phyloP scores from a whole-genome alignment of 2,888 invertebrate species.

The Chalcosyrphus nemorum region DNA sequence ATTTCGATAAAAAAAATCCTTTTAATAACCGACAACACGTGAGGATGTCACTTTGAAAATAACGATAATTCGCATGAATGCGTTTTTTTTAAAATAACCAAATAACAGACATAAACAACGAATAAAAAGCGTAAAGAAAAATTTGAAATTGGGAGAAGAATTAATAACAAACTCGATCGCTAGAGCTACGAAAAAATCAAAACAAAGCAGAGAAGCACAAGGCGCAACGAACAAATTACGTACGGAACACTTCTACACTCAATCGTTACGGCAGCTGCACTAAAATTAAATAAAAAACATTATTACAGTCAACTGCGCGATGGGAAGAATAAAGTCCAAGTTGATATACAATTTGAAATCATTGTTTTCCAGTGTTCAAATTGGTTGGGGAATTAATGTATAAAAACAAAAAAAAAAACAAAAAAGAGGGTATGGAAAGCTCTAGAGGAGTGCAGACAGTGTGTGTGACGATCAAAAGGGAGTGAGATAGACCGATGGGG shows the following conservation, averaged over 20 bases:
- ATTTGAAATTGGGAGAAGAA: too few species aligned
- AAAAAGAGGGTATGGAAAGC: not conserved
- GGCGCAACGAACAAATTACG: not conserved
- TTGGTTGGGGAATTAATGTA: not conserved
- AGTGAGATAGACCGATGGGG: not conserved
- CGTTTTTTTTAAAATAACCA: constrained; percentile 1
- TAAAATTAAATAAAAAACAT: too few species aligned
- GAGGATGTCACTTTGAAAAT: not conserved
- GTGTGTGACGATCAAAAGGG: not conserved
- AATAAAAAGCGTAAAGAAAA: not conserved
- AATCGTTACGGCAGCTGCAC: constrained; percentile 54
- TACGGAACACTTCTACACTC: constrained; percentile 41
- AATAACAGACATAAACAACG: not conserved
- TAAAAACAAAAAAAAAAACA: not conserved
- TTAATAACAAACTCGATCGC: constrained; percentile 6
- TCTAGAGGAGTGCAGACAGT: not conserved
- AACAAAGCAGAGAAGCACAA: constrained; percentile 40
- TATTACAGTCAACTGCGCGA: not conserved
- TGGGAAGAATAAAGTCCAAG: constrained; percentile 30
- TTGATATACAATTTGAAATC: constrained; percentile 22
- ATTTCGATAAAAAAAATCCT: not conserved
- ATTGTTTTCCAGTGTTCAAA: not conserved
- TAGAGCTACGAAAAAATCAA: constrained; percentile 27
- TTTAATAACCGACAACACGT: not conserved
- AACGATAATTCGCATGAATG: constrained; percentile 11